Conservation (phyloP, 2,113 vertebrate genomes). For the human (Homo sapiens) region DNA sequence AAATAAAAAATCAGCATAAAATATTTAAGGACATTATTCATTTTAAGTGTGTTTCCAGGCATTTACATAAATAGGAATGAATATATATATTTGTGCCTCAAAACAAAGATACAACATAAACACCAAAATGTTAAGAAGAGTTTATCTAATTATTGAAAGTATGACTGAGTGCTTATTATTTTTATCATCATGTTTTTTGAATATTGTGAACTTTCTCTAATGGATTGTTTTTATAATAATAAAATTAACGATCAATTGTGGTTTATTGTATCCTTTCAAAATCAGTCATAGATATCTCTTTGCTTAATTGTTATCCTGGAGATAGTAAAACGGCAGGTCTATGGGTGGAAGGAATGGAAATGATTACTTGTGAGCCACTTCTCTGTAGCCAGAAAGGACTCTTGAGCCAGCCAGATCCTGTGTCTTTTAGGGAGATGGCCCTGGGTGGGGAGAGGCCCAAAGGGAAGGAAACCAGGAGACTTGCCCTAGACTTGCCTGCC, state of each 20-base stretch:
- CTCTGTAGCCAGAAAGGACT: background rate
- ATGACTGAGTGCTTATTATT: background rate
- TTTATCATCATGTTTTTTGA: background rate
- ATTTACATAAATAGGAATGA: background rate
- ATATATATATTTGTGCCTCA: background rate
- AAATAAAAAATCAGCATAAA: background rate
- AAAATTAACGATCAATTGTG: background rate
- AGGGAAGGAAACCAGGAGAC: background rate
- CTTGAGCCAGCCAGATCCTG: background rate
- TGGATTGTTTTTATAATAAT: background rate
- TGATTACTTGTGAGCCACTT: background rate
- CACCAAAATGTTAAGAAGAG: background rate
- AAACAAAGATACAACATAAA: background rate
- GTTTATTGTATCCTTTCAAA: background rate
- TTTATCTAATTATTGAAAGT: background rate
- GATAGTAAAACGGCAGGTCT: background rate
- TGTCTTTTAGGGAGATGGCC: background rate
- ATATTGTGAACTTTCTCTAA: background rate
- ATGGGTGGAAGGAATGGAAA: background rate
- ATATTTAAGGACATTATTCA: background rate
- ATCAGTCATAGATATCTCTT: background rate
- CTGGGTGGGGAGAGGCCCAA: background rate
- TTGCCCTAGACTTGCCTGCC: rapidly evolving
- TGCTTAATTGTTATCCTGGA: background rate
- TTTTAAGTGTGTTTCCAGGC: background rate